These are phyloP conservation scores for Chrysomela aeneicollis DNA, from an alignment of 2,888 invertebrate species.

Conservation along the genomic window DNA sequence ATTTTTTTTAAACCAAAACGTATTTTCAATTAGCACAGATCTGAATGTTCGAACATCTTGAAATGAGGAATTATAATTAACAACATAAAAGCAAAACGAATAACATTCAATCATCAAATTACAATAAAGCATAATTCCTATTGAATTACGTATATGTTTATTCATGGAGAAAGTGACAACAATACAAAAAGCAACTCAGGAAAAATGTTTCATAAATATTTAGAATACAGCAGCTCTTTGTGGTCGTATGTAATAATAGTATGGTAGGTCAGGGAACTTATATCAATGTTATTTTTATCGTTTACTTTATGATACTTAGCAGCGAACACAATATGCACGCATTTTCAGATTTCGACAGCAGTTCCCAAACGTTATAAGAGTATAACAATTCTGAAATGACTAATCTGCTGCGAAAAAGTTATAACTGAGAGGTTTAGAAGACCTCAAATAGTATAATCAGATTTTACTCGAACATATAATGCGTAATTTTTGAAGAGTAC, in stretches of 20 bases:
- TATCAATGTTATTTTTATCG: slow-evolving; percentile 55
- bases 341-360: slow-evolving; percentile 35
- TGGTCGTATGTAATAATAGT: slow-evolving; percentile 42
- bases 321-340: slow-evolving; percentile 32
- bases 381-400: not conserved
- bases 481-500: too few species aligned
- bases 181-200: slow-evolving; percentile 35
- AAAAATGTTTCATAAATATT: slow-evolving; percentile 42
- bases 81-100: not conserved
- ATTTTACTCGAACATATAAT: too few species aligned
- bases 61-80: not conserved
- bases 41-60: too few species aligned
- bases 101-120: slow-evolving; percentile 12
- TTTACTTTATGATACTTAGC: slow-evolving; percentile 31
- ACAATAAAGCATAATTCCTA: slow-evolving; percentile 19
- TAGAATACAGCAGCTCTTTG: slow-evolving; percentile 50
- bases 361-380: slow-evolving; percentile 33
- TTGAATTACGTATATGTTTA: slow-evolving; percentile 28
- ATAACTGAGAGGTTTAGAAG: too few species aligned
- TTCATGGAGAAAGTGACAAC: slow-evolving; percentile 36
- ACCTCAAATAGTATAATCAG: too few species aligned
- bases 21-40: too few species aligned
- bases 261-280: slow-evolving; percentile 60
- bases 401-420: too few species aligned
- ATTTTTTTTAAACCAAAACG: too few species aligned